Percentiles rank a stretch among this genome's conserved stretches.
Conservation (phyloP, 1,140 invertebrate genomes). For the Ceratitis capitata region DNA sequence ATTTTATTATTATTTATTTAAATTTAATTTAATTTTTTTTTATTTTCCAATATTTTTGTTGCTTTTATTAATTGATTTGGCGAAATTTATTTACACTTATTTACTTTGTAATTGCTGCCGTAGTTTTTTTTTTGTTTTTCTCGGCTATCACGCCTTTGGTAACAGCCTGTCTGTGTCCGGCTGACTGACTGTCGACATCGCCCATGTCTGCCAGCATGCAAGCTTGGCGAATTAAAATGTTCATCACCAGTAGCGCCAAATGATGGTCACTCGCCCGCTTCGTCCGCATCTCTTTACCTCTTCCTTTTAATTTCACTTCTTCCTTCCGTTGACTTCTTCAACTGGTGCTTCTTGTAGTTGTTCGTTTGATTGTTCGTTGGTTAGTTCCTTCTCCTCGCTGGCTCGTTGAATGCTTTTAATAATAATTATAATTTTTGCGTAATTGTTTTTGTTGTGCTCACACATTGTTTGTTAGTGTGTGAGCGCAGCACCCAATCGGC, state of each 20-base stretch:
- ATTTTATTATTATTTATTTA: not conserved
- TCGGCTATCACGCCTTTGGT: not conserved
- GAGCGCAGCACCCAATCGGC: not conserved
- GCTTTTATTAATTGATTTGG: not conserved
- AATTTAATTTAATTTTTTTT: not conserved
- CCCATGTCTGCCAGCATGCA: constrained; percentile 13
- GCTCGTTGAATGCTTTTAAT: constrained; percentile 27
- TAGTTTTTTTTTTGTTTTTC: not conserved
- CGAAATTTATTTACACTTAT: not conserved
- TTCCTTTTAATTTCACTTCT: not conserved
- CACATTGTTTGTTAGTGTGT: not conserved
- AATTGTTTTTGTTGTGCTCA: constrained; percentile 12
- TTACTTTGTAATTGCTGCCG: not conserved
- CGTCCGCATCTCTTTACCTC: not conserved
- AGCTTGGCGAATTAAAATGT: constrained; percentile 30
- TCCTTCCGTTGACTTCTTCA: not conserved
- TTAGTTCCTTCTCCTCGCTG: too few species aligned
- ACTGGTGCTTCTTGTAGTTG: not conserved
- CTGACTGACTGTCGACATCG: not conserved
- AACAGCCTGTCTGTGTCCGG: not conserved
- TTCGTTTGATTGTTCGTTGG: not conserved
- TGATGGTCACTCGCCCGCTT: constrained; percentile 5
- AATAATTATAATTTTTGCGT: constrained; percentile 37
- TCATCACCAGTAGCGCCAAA: constrained; percentile 1
- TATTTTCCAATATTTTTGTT: not conserved